phyloP scores from a whole-genome alignment of 2,113 vertebrate species.

The Cyphomyrus discorhynchus region DNA sequence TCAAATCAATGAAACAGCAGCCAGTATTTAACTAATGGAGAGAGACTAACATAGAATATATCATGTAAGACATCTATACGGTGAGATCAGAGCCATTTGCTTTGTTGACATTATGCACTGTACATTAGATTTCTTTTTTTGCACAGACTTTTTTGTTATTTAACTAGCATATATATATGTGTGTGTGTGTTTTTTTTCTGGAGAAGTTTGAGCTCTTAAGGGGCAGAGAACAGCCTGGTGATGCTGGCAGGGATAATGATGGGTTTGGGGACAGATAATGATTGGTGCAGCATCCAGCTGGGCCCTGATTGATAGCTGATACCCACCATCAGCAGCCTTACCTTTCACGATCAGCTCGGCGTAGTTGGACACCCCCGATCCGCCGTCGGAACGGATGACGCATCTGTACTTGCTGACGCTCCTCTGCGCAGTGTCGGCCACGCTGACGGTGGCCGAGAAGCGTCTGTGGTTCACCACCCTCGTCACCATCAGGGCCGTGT shows the following conservation, averaged over 20 bases:
- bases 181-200: not conserved
- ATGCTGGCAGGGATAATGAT: slow-evolving; percentile 37
- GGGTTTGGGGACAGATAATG: slow-evolving; percentile 30
- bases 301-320: slow-evolving; percentile 24
- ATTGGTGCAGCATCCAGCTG: slow-evolving; percentile 22
- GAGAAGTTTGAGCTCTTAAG: slow-evolving; percentile 37
- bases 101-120: not conserved
- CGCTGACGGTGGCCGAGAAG: slow-evolving; percentile 85
- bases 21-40: not conserved
- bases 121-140: not conserved
- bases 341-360: slow-evolving; percentile 96
- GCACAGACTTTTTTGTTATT: not conserved
- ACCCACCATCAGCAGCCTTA: slow-evolving; percentile 45
- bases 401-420: slow-evolving; percentile 89
- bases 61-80: not conserved
- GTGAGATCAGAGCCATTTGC: not conserved
- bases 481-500: slow-evolving; percentile 90
- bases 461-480: slow-evolving; percentile 89
- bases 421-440: slow-evolving; percentile 85
- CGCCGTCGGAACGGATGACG: slow-evolving; percentile 86
- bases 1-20: not conserved
- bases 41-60: not conserved
- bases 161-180: not conserved
- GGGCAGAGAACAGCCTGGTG: slow-evolving; percentile 15
- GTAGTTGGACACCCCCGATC: slow-evolving; percentile 92